Evolutionary conservation across 2,113 vertebrate genomes (phyloP).

Genomic region (Symphodus melops): DNA sequence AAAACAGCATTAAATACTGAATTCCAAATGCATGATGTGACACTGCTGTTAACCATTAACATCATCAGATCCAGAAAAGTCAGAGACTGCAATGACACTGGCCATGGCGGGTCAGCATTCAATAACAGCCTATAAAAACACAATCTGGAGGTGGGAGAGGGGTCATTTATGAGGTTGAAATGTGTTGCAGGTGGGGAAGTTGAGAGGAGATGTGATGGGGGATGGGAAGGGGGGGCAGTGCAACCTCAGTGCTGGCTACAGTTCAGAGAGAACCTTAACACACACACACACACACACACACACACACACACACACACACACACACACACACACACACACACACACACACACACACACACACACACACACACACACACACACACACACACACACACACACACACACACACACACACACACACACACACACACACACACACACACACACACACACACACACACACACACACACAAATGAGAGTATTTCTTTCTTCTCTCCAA

Average conservation of each 20-base stretch:
- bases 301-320: conserved; percentile 58
- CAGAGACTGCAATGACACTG: conserved; percentile 40
- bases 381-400: conserved; percentile 62
- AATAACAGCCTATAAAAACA: conserved; percentile 74
- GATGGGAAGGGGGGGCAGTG: conserved; percentile 59
- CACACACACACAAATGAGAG: conserved; percentile 66
- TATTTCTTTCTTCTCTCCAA: conserved; percentile 77
- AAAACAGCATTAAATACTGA: conserved; percentile 19
- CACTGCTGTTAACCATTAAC: conserved; percentile 42
- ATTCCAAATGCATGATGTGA: conserved; percentile 47
- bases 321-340: conserved; percentile 45
- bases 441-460: conserved; percentile 56
- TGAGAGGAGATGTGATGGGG: conserved; percentile 41
- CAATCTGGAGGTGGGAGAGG: conserved; percentile 73
- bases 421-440: conserved; percentile 55
- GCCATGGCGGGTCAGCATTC: conserved; percentile 59
- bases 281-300: conserved; percentile 45
- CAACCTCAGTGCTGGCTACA: conserved; percentile 75
- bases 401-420: conserved; percentile 46
- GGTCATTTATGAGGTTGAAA: conserved; percentile 87
- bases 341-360: conserved; percentile 63
- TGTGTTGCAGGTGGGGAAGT: conserved; percentile 84
- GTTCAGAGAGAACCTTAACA: conserved; percentile 77
- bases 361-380: conserved; percentile 41
- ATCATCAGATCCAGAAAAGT: conserved; percentile 45